Conservation (phyloP, 2,113 vertebrate genomes). For the Malurus melanocephalus region DNA sequence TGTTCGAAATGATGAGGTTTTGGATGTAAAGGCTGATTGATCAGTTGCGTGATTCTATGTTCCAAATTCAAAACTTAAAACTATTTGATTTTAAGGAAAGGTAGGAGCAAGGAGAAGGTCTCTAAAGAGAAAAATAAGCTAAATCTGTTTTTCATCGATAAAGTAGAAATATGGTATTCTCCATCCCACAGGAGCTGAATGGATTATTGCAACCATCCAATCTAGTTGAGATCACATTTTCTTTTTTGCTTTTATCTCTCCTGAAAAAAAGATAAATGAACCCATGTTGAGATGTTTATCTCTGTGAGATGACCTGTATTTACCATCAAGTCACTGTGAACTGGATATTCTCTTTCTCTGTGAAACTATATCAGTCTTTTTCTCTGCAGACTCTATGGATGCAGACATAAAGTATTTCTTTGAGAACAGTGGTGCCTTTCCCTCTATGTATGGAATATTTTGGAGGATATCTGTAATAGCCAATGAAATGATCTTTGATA, state of each 20-base stretch:
- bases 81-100: not conserved
- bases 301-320: slow-evolving; percentile 20
- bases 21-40: not conserved
- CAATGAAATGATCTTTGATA: not conserved
- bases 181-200: not conserved
- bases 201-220: slow-evolving; percentile 17
- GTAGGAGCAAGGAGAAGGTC: not conserved
- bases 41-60: not conserved
- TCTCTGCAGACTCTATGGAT: not conserved
- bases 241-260: not conserved
- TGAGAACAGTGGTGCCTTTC: not conserved
- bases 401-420: slow-evolving; percentile 7
- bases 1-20: slow-evolving; percentile 14
- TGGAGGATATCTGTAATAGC: not conserved
- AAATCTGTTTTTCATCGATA: not conserved
- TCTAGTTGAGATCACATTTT: slow-evolving; percentile 14
- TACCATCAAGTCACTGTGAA: slow-evolving; percentile 23
- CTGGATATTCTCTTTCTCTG: not conserved
- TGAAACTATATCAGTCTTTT: slow-evolving; percentile 1
- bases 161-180: slow-evolving; percentile 18
- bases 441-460: not conserved
- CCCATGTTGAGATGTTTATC: slow-evolving; percentile 7
- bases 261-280: slow-evolving; percentile 9
- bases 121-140: not conserved
- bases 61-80: slow-evolving; percentile 1